Percentiles rank a stretch among this genome's conserved stretches.
Evolutionary conservation across 1,140 invertebrate genomes (phyloP).

Genomic region (Lepidurus arcticus): DNA sequence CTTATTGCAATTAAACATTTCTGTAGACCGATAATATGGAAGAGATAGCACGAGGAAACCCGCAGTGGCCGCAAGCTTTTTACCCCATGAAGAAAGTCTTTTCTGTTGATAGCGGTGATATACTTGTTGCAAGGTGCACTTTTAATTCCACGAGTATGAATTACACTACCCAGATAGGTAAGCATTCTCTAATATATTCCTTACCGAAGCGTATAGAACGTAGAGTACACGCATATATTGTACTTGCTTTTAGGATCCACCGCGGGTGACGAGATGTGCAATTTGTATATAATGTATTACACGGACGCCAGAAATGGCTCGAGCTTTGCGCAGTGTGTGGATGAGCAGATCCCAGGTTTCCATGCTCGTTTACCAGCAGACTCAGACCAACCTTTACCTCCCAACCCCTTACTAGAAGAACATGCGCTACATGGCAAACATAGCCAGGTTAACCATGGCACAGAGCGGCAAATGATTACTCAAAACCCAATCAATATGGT

Average conservation of each 20-base stretch:
- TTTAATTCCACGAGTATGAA: conserved; percentile 42
- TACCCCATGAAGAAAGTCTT: conserved; percentile 43
- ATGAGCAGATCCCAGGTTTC: conserved; percentile 34
- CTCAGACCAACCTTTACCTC: conserved; percentile 45
- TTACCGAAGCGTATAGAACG: neutral
- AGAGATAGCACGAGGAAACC: conserved; percentile 46
- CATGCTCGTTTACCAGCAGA: conserved; percentile 41
- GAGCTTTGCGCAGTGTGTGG: conserved; percentile 36
- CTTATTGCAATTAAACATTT: neutral
- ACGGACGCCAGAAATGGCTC: conserved; percentile 41
- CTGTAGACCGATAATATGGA: conserved; percentile 36
- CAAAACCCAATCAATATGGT: neutral
- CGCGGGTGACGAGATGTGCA: conserved; percentile 63
- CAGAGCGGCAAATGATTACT: neutral
- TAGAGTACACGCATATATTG: conserved; percentile 10
- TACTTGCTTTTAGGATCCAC: conserved; percentile 46
- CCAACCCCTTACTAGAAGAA: conserved; percentile 47
- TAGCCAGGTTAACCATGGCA: neutral
- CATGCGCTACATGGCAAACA: conserved; percentile 39
- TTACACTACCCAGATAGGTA: conserved; percentile 42
- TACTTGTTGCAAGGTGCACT: conserved; percentile 46
- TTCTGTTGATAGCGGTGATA: conserved; percentile 41
- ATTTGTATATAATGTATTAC: conserved; percentile 63
- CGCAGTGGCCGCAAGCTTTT: conserved; percentile 50
- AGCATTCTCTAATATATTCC: conserved; percentile 26